Evolutionary conservation across 1,140 invertebrate genomes (phyloP).

Genomic region (Saccostrea glomerata): DNA sequence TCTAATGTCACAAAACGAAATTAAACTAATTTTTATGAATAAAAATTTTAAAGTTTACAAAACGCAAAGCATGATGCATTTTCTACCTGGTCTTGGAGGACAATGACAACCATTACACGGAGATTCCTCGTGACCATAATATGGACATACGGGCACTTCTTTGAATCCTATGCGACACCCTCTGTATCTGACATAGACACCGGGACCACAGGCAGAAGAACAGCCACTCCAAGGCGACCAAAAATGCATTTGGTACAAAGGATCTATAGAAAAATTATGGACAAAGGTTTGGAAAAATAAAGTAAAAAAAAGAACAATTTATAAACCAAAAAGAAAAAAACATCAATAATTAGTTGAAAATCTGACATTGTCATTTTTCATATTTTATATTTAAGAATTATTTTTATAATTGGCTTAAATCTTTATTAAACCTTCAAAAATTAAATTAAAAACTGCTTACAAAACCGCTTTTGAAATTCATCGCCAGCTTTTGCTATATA

Average conservation of each 20-base stretch:
- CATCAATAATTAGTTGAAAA: background rate
- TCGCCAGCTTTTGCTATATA: too few relatives aligned
- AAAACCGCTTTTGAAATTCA: too few relatives aligned
- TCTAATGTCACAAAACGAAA: too few relatives aligned
- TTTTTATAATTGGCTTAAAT: too few relatives aligned
- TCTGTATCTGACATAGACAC: background rate
- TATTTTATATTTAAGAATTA: too few relatives aligned
- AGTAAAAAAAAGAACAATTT: background rate
- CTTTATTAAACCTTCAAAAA: too few relatives aligned
- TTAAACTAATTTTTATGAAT: too few relatives aligned
- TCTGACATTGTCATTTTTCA: too few relatives aligned
- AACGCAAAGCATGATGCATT: too few relatives aligned
- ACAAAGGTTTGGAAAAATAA: background rate
- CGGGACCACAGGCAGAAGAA: background rate
- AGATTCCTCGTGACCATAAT: background rate
- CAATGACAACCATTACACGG: background rate
- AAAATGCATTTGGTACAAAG: background rate
- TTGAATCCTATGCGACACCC: background rate
- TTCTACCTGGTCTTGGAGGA: background rate
- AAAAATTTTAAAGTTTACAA: too few relatives aligned
- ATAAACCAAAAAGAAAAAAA: background rate
- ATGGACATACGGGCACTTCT: background rate
- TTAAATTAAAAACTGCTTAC: too few relatives aligned
- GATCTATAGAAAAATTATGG: background rate
- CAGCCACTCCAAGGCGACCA: background rate